phyloP scores from a whole-genome alignment of 2,888 invertebrate species.

The Epicampocera succincta region DNA sequence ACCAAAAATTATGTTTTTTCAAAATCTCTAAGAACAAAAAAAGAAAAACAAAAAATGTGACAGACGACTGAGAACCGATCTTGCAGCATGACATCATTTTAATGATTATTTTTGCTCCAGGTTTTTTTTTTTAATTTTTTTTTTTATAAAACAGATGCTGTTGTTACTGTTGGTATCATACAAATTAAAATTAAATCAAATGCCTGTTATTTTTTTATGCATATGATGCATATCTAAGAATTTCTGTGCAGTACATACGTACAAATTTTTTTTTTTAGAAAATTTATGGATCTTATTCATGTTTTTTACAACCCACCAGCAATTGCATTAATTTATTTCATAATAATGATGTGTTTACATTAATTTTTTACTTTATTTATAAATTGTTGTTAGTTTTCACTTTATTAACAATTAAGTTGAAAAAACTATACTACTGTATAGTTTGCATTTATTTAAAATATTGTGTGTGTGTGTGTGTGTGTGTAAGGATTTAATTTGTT shows the following conservation, averaged over 20 bases:
- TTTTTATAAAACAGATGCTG: slow-evolving; percentile 64
- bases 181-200: slow-evolving; percentile 47
- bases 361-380: slow-evolving; percentile 22
- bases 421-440: too few species aligned
- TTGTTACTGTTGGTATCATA: slow-evolving; percentile 29
- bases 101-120: slow-evolving; percentile 15
- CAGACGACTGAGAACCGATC: slow-evolving; percentile 41
- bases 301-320: slow-evolving; percentile 20
- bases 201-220: slow-evolving; percentile 35
- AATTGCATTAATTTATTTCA: slow-evolving; percentile 43
- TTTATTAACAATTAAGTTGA: background rate
- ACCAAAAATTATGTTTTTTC: slow-evolving; percentile 40
- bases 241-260: slow-evolving; percentile 11
- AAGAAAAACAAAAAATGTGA: slow-evolving; percentile 19
- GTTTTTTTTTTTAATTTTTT: slow-evolving; percentile 4
- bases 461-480: too few species aligned
- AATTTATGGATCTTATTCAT: slow-evolving; percentile 24
- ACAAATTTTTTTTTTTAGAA: slow-evolving; percentile 22
- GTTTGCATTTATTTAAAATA: too few species aligned
- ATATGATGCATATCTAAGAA: slow-evolving; percentile 45
- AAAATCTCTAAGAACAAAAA: slow-evolving; percentile 40
- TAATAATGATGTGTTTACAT: slow-evolving; percentile 23
- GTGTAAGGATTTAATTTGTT: too few species aligned
- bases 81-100: slow-evolving; percentile 66
- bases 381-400: background rate